Conservation (phyloP, 2,797 vertebrate genomes). For the Peromyscus eremicus region DNA sequence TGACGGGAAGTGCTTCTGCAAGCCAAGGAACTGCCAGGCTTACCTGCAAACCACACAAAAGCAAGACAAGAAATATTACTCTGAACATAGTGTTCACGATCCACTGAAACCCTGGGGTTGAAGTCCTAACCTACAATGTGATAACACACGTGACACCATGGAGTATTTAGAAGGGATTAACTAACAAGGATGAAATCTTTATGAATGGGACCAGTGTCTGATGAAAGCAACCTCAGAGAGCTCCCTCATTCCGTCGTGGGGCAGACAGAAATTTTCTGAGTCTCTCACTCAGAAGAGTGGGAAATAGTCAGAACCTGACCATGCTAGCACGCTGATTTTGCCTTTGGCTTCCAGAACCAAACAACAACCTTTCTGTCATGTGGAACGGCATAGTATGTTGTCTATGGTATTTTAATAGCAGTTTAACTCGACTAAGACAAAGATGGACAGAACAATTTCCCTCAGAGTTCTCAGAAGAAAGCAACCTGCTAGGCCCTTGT, state of each 20-base stretch:
- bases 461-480: not conserved
- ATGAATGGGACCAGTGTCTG: not conserved
- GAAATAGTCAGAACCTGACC: not conserved
- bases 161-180: not conserved
- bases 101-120: not conserved
- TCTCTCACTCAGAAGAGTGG: not conserved
- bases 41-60: not conserved
- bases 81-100: not conserved
- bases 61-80: not conserved
- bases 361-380: not conserved
- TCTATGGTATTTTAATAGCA: not conserved
- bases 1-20: not conserved
- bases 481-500: not conserved
- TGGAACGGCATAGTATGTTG: too few species aligned
- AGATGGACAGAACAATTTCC: not conserved
- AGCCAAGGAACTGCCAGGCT: not conserved
- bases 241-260: not conserved
- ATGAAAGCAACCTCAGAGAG: not conserved
- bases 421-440: not conserved
- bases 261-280: not conserved
- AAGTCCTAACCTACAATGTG: not conserved
- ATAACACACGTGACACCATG: not conserved
- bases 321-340: not conserved
- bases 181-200: not conserved
- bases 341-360: not conserved